Evolutionary conservation across 2,113 vertebrate species (phyloP).

Genomic region (Chaetodon trifascialis): DNA sequence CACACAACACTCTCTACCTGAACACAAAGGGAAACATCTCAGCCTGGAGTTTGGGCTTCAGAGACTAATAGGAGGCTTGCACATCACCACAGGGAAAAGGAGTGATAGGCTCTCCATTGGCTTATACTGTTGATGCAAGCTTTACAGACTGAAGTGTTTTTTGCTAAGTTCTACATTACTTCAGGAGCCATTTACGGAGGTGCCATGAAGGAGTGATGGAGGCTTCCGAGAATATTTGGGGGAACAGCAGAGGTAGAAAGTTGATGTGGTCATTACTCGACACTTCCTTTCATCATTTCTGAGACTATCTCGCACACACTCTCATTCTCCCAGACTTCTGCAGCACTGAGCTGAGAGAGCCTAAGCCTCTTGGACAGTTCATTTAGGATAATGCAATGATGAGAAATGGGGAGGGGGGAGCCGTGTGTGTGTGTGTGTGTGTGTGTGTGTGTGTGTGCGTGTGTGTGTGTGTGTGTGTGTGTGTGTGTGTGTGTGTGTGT

Average conservation of each 20-base stretch:
- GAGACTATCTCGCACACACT: conserved; percentile 56
- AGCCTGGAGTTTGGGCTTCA: conserved; percentile 74
- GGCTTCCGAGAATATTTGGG: conserved; percentile 68
- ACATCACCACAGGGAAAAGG: conserved; percentile 67
- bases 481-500: conserved; percentile 43
- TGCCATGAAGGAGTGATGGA: conserved; percentile 39
- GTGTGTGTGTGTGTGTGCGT: conserved; percentile 41
- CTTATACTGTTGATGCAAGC: conserved; percentile 69
- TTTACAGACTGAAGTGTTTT: conserved; percentile 58
- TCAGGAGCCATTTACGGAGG: conserved; percentile 63
- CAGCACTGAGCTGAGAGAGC: conserved; percentile 62
- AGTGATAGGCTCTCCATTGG: conserved; percentile 64
- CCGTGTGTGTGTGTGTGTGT: conserved; percentile 44
- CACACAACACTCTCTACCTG: conserved; percentile 77
- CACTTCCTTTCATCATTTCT: conserved; percentile 76
- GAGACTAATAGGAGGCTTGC: conserved; percentile 71
- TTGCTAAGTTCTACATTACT: conserved; percentile 66
- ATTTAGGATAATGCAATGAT: conserved; percentile 79
- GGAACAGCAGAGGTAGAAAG: conserved; percentile 61
- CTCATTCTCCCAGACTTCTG: conserved; percentile 64
- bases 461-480: conserved; percentile 44
- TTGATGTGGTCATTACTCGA: conserved; percentile 73
- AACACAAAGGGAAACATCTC: conserved; percentile 79
- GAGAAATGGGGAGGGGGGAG: conserved; percentile 53
- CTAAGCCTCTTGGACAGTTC: conserved; percentile 77